Conservation (phyloP, 2,797 vertebrate species). For the Characodon lateralis region DNA sequence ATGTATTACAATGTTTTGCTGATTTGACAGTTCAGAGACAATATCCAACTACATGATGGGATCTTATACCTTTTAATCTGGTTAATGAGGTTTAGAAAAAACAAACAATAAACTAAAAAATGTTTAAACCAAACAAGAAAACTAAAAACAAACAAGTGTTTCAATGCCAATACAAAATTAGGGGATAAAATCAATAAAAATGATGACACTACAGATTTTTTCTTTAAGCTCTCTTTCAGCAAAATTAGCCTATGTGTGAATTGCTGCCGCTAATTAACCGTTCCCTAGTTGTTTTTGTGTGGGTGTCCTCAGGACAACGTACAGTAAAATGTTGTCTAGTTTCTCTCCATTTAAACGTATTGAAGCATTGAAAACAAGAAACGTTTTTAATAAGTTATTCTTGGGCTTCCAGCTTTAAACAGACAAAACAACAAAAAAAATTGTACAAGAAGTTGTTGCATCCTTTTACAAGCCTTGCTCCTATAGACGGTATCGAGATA, state of each 20-base stretch:
- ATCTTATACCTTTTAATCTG: neutral
- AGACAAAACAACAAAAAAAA: too few relatives aligned
- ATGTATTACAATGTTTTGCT: neutral
- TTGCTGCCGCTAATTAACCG: neutral
- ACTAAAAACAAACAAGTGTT: neutral
- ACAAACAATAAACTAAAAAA: neutral
- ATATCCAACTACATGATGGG: neutral
- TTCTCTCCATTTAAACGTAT: too few relatives aligned
- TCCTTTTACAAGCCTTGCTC: too few relatives aligned
- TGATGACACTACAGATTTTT: neutral
- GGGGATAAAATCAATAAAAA: neutral
- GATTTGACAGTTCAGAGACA: neutral
- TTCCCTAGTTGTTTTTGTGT: neutral
- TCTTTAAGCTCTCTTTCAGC: too few relatives aligned
- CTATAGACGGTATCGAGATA: too few relatives aligned
- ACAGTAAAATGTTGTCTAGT: neutral
- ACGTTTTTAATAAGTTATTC: too few relatives aligned
- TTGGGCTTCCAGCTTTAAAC: too few relatives aligned
- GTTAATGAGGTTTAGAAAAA: neutral
- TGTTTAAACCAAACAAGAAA: neutral
- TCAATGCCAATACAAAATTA: neutral
- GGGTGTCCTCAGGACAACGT: neutral
- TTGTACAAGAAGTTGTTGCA: too few relatives aligned
- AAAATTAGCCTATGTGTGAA: neutral
- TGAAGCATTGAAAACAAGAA: too few relatives aligned